Evolutionary conservation across 2,113 vertebrate species (phyloP), one percentile per base, ranked within the genome.

Genomic region (Pelusios castaneus): DNA sequence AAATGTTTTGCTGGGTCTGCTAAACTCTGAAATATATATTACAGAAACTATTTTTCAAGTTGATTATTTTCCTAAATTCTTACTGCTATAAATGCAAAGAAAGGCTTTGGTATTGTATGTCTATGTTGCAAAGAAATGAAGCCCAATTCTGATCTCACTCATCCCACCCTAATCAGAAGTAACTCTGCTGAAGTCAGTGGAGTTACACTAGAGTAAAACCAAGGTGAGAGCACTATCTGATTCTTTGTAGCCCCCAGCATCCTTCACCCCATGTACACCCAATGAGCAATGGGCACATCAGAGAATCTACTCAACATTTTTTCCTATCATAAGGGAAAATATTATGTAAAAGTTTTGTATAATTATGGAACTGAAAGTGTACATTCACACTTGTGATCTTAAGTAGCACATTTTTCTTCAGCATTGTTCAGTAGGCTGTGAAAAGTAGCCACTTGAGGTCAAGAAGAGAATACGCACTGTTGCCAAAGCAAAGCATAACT

Each of bases 31-130:
- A 0, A 47, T 89, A 43, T 70, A 9, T 80, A 29, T 86, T 2
- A 89, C 79, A 29, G 95, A 88, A 80, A 22, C 5, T 73, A 8
- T 63, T n/a, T 94, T 84, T 85, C 49, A 93, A 86, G 85, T 76
- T 8, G 6, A 43, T 45, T 43, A 75, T 45, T 76, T 27, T 76
- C 22, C 43, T 45, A 45, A 22, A 76, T 25, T 76, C 73, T 76
- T 76, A 76, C 3, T 43, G 73, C 25, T 29, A 25, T 27, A 45
- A 43, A 76, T 45, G 45, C 73, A 45, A 76, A 70, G 63, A 38
- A 24, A 76, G n/a, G n/a, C 6, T 25, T 43, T 75, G 25, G 38
- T 24, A 45, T 4, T 10, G 43, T 43, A 10, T 43, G 38, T 24
- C 70, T 75, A 5, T 75, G 22, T 75, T 43, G 38, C 10, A 75